Base-by-base conservation (phyloP, 2,888 invertebrate genomes). In the Eupithecia subumbrata region DNA sequence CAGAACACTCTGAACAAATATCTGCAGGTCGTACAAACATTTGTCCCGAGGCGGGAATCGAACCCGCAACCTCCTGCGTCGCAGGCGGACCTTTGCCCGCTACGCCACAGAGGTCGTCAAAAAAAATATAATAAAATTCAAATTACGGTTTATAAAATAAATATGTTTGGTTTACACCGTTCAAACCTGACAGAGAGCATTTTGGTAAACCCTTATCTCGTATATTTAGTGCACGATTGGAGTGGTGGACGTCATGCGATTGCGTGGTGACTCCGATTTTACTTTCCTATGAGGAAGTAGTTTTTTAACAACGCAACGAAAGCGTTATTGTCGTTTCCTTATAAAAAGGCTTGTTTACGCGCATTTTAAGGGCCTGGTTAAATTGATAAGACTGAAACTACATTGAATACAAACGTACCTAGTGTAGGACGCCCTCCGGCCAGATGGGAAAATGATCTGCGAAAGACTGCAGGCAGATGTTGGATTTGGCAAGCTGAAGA, bases 231-330 rank as follows among this genome's bases (percentile, higher is more conserved):
- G 83, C 81, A 78, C 79, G 80, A 84, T 84, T 84, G 75, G 87
- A 85, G 86, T 84, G 83, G 82, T 80, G 83, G 82, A 79, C 83
- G 86, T 85, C 91, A 91, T 90, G 91, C 91, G 90, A 91, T 91
- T 88, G 91, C 91, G 91, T 92, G 91, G 84, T 82, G 75, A 78
- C 82, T 78, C 81, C 82, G 73, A 72, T 84, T 85, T 83, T 84
- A 81, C 83, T 84, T 81, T 82, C 71, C 78, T 82, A 82, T 82
- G 82, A 76, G 80, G 82, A 82, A 83, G 79, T 82, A 74, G 76
- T 79, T 82, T 82, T 82, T 75, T 78, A 78, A 82, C 76, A 78
- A 75, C 75, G 72, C 72, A 76, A 56, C 48, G 70, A 77, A 76
- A 68, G 68, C 72, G 71, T 63, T 77, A 73, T 68, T 34, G n/a